Evolutionary conservation across 2,113 vertebrate species (phyloP), one percentile per base, ranked within the genome.

Genomic region (Pachycephala philippinensis): DNA sequence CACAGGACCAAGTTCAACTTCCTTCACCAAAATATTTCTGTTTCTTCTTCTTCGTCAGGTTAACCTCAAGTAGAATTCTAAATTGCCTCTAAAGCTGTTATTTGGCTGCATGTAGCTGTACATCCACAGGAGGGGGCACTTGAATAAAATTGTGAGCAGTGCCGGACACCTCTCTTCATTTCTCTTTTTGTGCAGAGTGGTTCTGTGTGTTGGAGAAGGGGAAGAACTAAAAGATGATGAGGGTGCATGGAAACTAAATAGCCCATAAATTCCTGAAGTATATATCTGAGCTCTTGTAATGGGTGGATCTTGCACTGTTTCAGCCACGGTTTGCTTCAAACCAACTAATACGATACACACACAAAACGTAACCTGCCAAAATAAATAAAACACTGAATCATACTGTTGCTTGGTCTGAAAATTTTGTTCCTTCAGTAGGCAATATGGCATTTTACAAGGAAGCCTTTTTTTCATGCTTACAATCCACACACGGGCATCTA

Each of bases 81-180:
- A 52, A 17, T n/a, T 42, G 26, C 6, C 18, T 57, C 31, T 15
- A 0, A 3, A 68, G 21, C 8, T 17, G 6, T 49, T 76, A 24
- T 40, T 49, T 72, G 45, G 5, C 17, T 74, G 59, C 52, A 66
- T 17, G 22, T n/a, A 84, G 45, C 35, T 72, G 37, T 74, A 28
- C 4, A 40, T 63, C 93, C 91, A 96, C 84, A 84, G 35, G 93
- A 96, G 89, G 91, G 95, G 26, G 91, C 72, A 87, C 68, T 87
- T 84, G 50, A 87, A 95, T 54, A 84, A 87, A 37, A 63, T 74
- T 74, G 70, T 74, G 23, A 84, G 16, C 37, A 10, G 19, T 61
- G 31, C 11, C 12, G 8, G 37, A 8, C 52, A 45, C 6, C 14
- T 79, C 17, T 42, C 0, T 40, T 77, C 19, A 5, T 17, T 4